Base-by-base conservation (phyloP, 1,140 invertebrate genomes). In the Saccostrea echinata region DNA sequence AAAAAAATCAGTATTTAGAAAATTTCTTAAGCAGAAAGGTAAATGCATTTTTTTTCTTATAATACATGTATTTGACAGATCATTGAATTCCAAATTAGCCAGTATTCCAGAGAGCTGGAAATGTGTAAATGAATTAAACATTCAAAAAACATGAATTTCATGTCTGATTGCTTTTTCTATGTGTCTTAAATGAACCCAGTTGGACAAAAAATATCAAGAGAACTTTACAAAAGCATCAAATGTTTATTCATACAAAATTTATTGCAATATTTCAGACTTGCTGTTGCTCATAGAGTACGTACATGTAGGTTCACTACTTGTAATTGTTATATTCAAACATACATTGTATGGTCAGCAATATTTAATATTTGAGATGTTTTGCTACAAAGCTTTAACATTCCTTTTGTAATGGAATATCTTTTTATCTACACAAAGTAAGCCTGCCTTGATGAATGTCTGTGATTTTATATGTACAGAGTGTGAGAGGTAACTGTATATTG, bases 371-470 rank as follows among this genome's bases (percentile, higher is more conserved):
- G 16, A 76, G 68, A 76, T 33, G 24, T 33, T 76, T 76, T 76
- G 27, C 27, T 35, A 76, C 3, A 76, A 13, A 76, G 68, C 68
- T 76, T 76, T 76, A 76, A 30, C 68, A 76, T 76, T 76, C 68
- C 68, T 21, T 18, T 21, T 18, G 55, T 55, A 61, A 21, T 61
- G 16, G n/a, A 4, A 61, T 61, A 61, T 30, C 13, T 76, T 30
- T 76, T 30, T 27, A 76, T 30, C 68, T 76, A 76, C 68, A 76
- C 68, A 76, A 33, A 30, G 68, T 35, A 76, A 30, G 30, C 24
- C 11, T 30, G 68, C 30, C 68, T 76, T 12, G 57, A 3, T 53
- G 43, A 84, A 21, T 68, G 27, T 30, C 18, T 53, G 24, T 55
- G 51, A 52, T 13, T 83, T 83, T 55, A 27, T 30, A 24, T 53